These are phyloP conservation scores for Poecilia picta DNA, from an alignment of 2,797 vertebrate species.

Conservation along the genomic window DNA sequence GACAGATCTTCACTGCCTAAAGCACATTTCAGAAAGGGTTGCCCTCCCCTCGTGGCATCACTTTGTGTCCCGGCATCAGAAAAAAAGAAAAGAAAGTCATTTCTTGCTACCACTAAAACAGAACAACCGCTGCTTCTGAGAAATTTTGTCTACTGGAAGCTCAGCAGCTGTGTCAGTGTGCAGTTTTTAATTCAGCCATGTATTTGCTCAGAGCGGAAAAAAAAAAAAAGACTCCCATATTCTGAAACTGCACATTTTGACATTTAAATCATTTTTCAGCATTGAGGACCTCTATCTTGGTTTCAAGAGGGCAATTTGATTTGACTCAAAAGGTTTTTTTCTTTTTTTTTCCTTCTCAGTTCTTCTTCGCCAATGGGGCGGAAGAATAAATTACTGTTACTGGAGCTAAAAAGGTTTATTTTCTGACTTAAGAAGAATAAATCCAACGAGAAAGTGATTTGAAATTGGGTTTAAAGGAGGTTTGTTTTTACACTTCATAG, in stretches of 20 bases:
- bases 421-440: constrained; percentile 32
- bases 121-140: not conserved
- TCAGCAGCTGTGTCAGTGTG: constrained; percentile 16
- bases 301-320: constrained; percentile 53
- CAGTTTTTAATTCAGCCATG: constrained; percentile 20
- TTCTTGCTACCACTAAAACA: not conserved
- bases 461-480: constrained; percentile 30
- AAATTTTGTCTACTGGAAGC: not conserved
- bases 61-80: constrained; percentile 29
- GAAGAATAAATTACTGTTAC: constrained; percentile 47
- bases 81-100: not conserved
- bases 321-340: constrained; percentile 45
- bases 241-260: constrained; percentile 57
- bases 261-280: constrained; percentile 53
- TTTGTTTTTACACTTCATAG: constrained; percentile 29
- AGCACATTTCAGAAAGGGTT: constrained; percentile 33
- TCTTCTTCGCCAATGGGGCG: constrained; percentile 29
- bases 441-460: constrained; percentile 25
- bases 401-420: constrained; percentile 19
- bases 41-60: constrained; percentile 32
- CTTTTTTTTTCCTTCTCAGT: constrained; percentile 11
- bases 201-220: constrained; percentile 38
- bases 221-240: constrained; percentile 20
- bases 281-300: constrained; percentile 33
- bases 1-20: constrained; percentile 37